Base-by-base conservation (phyloP, 2,888 invertebrate species). In the Sepiola atlantica region DNA sequence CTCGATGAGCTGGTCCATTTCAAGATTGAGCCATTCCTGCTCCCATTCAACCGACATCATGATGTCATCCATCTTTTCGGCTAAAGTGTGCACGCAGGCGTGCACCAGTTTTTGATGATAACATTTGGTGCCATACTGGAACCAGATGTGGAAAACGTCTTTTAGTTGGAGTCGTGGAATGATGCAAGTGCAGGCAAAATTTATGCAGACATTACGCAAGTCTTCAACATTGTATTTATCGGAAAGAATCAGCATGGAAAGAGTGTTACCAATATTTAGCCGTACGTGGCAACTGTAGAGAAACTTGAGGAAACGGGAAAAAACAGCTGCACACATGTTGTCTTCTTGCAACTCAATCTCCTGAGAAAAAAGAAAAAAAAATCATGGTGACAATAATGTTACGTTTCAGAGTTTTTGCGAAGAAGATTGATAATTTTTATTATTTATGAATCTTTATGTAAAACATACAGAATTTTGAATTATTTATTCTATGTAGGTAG, bases 101-200 rank as follows among this genome's bases (percentile, higher is more conserved):
- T 95, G 94, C 1, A 96, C 95, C 10, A 97, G 96, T 14, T 95
- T 94, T 77, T 96, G 95, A 94, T 97, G 97, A 94, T 96, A 96
- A 94, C 96, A 96, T 94, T 96, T 96, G 24, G 97, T 97, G 45
- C 97, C 97, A 95, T 97, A 97, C 95, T 97, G 97, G 96, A 97
- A 97, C 97, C 97, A 97, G 6, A 97, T 97, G 95, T 97, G 97
- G 95, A 97, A 97, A n/a, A 97, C 96, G 94, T 97, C 97, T 95
- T 97, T 97, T 94, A 97, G 96, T 55, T 97, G 96, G 12, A 97
- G 96, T 94, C 96, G 96, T 1, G 97, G 97, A 92, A 96, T 96
- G 94, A 96, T 96, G 95, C 97, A 96, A n/a, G 96, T 96, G 94
- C 97, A 96, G 3, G 97, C 97, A 96, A 97, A 97, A 94, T 97